phyloP scores from a whole-genome alignment of 2,888 invertebrate species.

The Aporophyla lueneburgensis region DNA sequence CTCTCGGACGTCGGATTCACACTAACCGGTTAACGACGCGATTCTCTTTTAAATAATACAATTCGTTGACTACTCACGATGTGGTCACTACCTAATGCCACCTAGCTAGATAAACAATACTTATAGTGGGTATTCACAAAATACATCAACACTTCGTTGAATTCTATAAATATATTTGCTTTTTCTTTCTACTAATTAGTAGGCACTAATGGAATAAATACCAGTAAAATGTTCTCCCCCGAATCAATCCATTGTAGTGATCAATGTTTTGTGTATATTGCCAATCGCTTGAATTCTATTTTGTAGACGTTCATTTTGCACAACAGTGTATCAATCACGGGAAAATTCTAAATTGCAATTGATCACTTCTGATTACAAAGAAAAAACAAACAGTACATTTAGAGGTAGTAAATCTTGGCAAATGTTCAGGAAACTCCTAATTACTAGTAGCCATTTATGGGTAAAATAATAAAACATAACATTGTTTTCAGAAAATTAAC shows the following conservation, averaged over 20 bases:
- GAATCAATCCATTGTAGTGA: neutral
- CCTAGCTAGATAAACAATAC: constrained; percentile 39
- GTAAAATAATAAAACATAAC: neutral
- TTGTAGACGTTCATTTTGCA: neutral
- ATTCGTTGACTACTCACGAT: constrained; percentile 54
- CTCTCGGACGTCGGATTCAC: constrained; percentile 65
- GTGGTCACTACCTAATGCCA: constrained; percentile 39
- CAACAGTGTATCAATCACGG: neutral
- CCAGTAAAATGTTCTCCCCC: neutral
- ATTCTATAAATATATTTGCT: constrained; percentile 13
- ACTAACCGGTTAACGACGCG: constrained; percentile 72
- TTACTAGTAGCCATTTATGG: neutral
- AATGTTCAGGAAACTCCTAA: neutral
- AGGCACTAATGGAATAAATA: neutral
- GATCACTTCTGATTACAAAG: neutral
- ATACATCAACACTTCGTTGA: constrained; percentile 23
- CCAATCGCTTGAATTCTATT: neutral
- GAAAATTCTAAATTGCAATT: neutral
- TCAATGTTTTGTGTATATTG: neutral
- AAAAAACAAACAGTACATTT: constrained; percentile 8
- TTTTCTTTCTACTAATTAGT: neutral
- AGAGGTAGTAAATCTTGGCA: neutral
- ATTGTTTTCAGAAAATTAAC: neutral
- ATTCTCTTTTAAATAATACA: constrained; percentile 67
- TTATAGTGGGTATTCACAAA: constrained; percentile 54